A percentile compares a stretch with the other conserved stretches of the same genome.
phyloP scores from a whole-genome alignment of 2,113 vertebrate species.

The Cygnus buccinator region DNA sequence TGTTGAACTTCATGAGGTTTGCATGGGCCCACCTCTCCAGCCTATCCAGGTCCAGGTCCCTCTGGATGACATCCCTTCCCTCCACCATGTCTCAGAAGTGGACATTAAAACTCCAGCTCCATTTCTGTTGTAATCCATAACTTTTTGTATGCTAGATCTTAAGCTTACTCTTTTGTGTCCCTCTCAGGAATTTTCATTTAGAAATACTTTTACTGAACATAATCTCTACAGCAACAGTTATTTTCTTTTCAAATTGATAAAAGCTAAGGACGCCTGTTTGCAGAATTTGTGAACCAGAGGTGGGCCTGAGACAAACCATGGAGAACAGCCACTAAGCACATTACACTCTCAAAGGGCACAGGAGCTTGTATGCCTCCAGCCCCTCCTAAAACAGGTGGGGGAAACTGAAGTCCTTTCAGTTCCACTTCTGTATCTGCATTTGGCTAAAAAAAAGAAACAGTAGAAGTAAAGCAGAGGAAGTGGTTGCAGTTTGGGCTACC shows the following conservation, averaged over 20 bases:
- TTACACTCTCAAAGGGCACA: neutral
- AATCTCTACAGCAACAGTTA: neutral
- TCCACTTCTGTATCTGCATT: neutral
- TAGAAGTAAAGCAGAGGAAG: neutral
- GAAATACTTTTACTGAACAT: neutral
- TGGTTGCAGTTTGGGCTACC: neutral
- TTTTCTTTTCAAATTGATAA: neutral
- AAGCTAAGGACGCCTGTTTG: neutral
- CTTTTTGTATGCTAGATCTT: neutral
- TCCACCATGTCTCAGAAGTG: neutral
- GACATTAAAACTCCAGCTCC: neutral
- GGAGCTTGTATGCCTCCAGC: neutral
- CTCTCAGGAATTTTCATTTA: neutral
- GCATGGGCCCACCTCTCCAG: no score
- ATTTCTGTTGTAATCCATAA: neutral
- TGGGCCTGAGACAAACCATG: neutral
- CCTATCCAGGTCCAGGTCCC: no score
- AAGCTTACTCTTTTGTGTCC: neutral
- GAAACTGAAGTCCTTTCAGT: neutral
- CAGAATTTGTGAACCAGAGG: neutral
- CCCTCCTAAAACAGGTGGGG: neutral
- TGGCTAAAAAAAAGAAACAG: neutral
- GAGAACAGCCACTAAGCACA: neutral
- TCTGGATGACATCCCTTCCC: no score
- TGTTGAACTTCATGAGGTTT: no score